Conservation (phyloP, 1,140 invertebrate species). For the Drosophila subobscura region DNA sequence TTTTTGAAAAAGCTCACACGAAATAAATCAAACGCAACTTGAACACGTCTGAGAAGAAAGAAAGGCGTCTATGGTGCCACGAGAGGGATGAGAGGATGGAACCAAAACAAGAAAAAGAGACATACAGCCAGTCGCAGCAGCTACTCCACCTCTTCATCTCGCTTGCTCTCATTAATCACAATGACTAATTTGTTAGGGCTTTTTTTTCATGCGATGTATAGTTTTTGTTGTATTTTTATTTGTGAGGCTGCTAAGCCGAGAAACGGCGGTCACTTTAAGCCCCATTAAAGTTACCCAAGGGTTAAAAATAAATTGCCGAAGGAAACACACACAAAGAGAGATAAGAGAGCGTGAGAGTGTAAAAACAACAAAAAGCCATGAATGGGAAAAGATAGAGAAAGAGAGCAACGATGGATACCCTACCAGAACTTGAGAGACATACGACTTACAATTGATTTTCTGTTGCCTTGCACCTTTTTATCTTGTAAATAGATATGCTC, state of each 20-base stretch:
- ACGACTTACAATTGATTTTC: not conserved
- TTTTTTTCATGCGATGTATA: conserved; percentile 12
- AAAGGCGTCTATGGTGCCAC: not conserved
- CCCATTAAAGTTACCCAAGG: conserved; percentile 56
- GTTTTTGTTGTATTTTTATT: conserved; percentile 29
- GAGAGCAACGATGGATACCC: conserved; percentile 9
- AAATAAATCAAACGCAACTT: conserved; percentile 55
- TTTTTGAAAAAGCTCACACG: conserved; percentile 42
- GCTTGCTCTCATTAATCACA: conserved; percentile 67
- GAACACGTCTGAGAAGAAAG: conserved; percentile 20
- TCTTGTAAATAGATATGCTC: not conserved
- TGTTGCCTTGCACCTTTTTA: not conserved
- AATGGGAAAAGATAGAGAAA: not conserved
- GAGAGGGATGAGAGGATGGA: not conserved
- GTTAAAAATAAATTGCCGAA: conserved; percentile 42
- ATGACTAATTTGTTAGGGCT: conserved; percentile 61
- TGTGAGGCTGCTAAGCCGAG: conserved; percentile 31
- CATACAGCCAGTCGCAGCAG: not conserved
- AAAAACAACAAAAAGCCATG: conserved; percentile 4
- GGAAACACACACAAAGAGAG: conserved; percentile 1
- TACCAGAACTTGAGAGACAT: not conserved
- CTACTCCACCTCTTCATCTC: conserved; percentile 2
- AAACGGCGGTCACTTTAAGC: conserved; percentile 50
- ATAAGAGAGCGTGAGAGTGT: not conserved
- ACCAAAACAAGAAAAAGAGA: conserved; percentile 11